Conservation (phyloP, 2,888 invertebrate species). For the Lasiommata megera region DNA sequence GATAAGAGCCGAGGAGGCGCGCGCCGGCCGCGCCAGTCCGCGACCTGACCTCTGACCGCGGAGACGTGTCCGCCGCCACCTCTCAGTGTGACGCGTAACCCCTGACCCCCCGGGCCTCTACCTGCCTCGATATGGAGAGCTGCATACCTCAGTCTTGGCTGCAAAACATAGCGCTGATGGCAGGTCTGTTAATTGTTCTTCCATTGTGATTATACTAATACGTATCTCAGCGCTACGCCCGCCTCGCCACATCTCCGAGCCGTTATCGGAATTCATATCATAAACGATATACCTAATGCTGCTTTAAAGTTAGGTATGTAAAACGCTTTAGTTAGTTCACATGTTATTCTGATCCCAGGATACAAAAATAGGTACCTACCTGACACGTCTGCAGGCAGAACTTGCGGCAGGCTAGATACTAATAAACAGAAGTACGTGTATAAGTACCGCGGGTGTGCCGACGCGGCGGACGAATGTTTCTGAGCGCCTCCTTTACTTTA, state of each 20-base stretch:
- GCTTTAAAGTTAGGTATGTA: too few relatives aligned
- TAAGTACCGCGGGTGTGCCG: too few relatives aligned
- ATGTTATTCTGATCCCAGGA: too few relatives aligned
- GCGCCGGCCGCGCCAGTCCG: conserved; percentile 45
- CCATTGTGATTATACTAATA: not conserved
- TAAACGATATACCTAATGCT: too few relatives aligned
- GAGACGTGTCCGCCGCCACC: conserved; percentile 40
- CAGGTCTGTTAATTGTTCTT: conserved; percentile 42
- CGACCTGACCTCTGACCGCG: conserved; percentile 67
- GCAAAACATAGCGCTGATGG: conserved; percentile 53
- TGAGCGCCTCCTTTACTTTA: too few relatives aligned
- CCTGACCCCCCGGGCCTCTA: conserved; percentile 21
- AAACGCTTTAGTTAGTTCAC: too few relatives aligned
- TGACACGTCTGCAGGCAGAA: too few relatives aligned
- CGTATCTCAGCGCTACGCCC: not conserved
- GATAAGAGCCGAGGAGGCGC: conserved; percentile 43
- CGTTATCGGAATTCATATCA: not conserved
- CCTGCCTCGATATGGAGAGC: conserved; percentile 43
- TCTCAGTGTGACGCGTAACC: conserved; percentile 3
- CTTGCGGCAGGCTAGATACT: too few relatives aligned
- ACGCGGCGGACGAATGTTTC: too few relatives aligned
- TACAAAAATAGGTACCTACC: too few relatives aligned
- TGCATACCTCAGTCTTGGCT: conserved; percentile 53
- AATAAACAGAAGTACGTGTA: too few relatives aligned
- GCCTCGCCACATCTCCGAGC: not conserved